phyloP scores from a whole-genome alignment of 2,797 vertebrate species.

The Adelosebastes latens region DNA sequence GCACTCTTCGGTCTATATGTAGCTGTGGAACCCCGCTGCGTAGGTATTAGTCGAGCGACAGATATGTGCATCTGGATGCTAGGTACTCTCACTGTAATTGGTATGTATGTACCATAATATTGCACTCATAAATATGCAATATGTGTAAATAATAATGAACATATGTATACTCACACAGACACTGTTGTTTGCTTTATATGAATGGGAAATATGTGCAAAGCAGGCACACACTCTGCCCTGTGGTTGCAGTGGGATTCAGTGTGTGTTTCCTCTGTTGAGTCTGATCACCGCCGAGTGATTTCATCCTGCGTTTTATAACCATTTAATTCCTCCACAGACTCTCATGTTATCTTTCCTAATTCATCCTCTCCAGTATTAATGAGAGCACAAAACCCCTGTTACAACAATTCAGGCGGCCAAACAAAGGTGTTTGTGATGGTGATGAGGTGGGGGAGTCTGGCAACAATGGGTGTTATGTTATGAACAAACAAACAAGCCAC shows the following conservation, averaged over 20 bases:
- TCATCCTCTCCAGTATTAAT: constrained; percentile 57
- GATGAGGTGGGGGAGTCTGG: not conserved
- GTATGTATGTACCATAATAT: not conserved
- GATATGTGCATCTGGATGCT: constrained; percentile 30
- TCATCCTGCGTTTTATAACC: constrained; percentile 10
- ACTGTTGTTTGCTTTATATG: not conserved
- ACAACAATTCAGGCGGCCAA: not conserved
- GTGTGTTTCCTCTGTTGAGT: constrained; percentile 12
- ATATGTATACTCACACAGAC: not conserved
- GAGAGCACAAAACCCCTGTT: constrained; percentile 21
- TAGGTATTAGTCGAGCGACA: constrained; percentile 7
- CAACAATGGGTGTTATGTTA: not conserved
- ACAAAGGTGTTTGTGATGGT: constrained; percentile 22
- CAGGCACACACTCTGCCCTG: not conserved
- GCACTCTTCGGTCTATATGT: constrained; percentile 2
- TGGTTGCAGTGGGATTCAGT: not conserved
- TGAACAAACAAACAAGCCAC: not conserved
- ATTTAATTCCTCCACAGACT: constrained; percentile 9
- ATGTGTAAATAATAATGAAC: not conserved
- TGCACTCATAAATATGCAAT: not conserved
- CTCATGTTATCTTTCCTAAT: constrained; percentile 28
- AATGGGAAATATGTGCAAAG: not conserved
- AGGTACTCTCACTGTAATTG: constrained; percentile 26
- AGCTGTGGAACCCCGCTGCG: not conserved
- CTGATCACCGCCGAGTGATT: constrained; percentile 14